These are phyloP conservation scores for Epinephelus awoara DNA, from an alignment of 2,797 vertebrate species.

Conservation along the genomic window DNA sequence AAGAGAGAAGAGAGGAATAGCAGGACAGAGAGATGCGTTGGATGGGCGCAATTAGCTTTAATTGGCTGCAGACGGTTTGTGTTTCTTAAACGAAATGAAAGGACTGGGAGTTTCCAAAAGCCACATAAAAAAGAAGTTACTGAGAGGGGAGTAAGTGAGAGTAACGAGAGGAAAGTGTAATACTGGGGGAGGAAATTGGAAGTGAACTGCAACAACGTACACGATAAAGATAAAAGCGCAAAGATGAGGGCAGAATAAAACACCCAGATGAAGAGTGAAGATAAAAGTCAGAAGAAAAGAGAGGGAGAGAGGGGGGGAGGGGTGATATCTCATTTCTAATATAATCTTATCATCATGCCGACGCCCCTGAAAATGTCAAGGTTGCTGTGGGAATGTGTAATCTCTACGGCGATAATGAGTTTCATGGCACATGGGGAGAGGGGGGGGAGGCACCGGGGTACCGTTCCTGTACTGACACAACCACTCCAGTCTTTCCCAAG, in stretches of 20 bases:
- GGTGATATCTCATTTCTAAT: slow-evolving; percentile 54
- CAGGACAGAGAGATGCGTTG: neutral
- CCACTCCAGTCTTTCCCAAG: slow-evolving; percentile 25
- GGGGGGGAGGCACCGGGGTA: slow-evolving; percentile 19
- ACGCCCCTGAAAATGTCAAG: slow-evolving; percentile 72
- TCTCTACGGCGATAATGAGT: slow-evolving; percentile 66
- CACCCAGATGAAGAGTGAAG: slow-evolving; percentile 24
- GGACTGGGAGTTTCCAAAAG: slow-evolving; percentile 3
- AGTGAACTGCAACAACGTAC: slow-evolving; percentile 30
- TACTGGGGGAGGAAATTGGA: slow-evolving; percentile 32
- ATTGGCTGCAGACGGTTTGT: slow-evolving; percentile 13
- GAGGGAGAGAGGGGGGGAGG: neutral
- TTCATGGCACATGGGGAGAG: slow-evolving; percentile 53
- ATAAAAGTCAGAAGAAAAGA: slow-evolving; percentile 40
- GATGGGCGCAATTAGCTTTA: slow-evolving; percentile 16
- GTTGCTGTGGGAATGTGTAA: slow-evolving; percentile 69
- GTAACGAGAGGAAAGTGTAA: slow-evolving; percentile 29
- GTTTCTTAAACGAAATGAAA: slow-evolving; percentile 16
- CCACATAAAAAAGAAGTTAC: neutral
- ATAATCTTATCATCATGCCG: slow-evolving; percentile 57
- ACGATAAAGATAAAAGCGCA: slow-evolving; percentile 46
- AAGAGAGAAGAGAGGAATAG: neutral
- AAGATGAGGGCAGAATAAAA: slow-evolving; percentile 35
- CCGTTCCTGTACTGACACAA: slow-evolving; percentile 29
- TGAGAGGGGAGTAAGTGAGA: neutral